Conservation (phyloP, 92 coral and sea anemone species). For the Montipora capitata region DNA sequence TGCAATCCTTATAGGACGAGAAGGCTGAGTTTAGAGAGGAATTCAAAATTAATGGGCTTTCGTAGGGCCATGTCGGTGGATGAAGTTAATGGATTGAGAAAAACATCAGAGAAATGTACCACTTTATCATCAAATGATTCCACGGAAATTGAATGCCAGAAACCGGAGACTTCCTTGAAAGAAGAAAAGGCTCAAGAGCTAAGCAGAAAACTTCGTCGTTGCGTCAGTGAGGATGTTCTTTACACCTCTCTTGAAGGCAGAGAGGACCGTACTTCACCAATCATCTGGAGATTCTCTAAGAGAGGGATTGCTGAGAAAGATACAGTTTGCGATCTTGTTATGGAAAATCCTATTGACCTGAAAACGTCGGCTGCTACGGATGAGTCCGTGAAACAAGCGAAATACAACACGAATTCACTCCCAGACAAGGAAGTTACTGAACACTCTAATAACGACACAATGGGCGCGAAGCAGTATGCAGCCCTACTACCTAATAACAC, state of each 20-base stretch:
- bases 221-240: slow-evolving; percentile 34
- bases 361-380: neutral
- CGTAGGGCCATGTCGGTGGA: slow-evolving; percentile 37
- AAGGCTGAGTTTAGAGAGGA: neutral
- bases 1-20: neutral
- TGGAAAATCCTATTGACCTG: slow-evolving; percentile 72
- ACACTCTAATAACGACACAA: neutral
- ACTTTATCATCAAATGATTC: slow-evolving; percentile 2
- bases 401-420: neutral
- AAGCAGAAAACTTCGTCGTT: slow-evolving; percentile 19
- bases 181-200: neutral
- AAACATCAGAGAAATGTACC: neutral
- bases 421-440: slow-evolving; percentile 2
- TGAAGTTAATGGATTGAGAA: slow-evolving; percentile 22
- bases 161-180: neutral
- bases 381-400: neutral
- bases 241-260: neutral
- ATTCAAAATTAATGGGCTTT: neutral
- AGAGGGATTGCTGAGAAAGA: slow-evolving; percentile 7
- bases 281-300: slow-evolving; percentile 22
- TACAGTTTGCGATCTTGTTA: slow-evolving; percentile 63
- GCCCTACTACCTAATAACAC: slow-evolving; percentile 47
- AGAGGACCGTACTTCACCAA: neutral
- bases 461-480: slow-evolving; percentile 3
- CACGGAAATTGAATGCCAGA: neutral